Percentiles rank a stretch among this genome's conserved stretches.
Evolutionary conservation across 2,888 invertebrate genomes (phyloP).

Genomic region (Laspeyria flexula): DNA sequence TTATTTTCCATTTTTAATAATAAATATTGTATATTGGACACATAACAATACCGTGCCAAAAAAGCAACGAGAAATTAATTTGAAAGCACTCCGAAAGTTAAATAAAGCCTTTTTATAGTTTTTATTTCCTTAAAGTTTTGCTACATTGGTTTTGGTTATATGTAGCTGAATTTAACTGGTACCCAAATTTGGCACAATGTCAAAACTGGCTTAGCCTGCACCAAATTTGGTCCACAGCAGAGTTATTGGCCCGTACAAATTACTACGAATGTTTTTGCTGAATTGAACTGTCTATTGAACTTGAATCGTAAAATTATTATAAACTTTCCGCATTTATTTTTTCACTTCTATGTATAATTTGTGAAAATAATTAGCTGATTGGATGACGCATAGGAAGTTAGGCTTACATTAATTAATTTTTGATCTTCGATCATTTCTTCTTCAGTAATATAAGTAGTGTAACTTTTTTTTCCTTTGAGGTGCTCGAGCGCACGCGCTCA

Average conservation of each 20-base stretch:
- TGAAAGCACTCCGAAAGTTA: conserved; percentile 46
- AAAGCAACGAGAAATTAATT: conserved; percentile 36
- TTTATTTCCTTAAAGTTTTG: conserved; percentile 43
- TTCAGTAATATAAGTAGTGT: too few relatives aligned
- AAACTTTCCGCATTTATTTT: too few relatives aligned
- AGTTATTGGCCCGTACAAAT: conserved; percentile 42
- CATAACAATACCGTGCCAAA: conserved; percentile 25
- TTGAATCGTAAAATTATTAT: too few relatives aligned
- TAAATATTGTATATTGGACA: conserved; percentile 26
- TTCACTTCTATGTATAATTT: too few relatives aligned
- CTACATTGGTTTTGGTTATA: conserved; percentile 51
- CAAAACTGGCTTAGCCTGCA: conserved; percentile 53
- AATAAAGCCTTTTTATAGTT: conserved; percentile 45
- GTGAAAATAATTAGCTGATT: too few relatives aligned
- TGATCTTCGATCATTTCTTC: too few relatives aligned
- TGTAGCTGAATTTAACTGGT: conserved; percentile 61
- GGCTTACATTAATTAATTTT: too few relatives aligned
- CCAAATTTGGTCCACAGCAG: conserved; percentile 40
- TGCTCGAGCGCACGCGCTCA: too few relatives aligned
- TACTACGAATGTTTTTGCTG: conserved; percentile 39
- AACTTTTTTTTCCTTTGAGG: too few relatives aligned
- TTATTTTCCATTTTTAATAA: conserved; percentile 21
- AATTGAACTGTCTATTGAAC: conserved; percentile 28
- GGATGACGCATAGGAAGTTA: too few relatives aligned
- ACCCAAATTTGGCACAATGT: conserved; percentile 58